A percentile compares a stretch with the other conserved stretches of the same genome.
Evolutionary conservation across 2,888 invertebrate genomes (phyloP).

Genomic region (Ormia ochracea): DNA sequence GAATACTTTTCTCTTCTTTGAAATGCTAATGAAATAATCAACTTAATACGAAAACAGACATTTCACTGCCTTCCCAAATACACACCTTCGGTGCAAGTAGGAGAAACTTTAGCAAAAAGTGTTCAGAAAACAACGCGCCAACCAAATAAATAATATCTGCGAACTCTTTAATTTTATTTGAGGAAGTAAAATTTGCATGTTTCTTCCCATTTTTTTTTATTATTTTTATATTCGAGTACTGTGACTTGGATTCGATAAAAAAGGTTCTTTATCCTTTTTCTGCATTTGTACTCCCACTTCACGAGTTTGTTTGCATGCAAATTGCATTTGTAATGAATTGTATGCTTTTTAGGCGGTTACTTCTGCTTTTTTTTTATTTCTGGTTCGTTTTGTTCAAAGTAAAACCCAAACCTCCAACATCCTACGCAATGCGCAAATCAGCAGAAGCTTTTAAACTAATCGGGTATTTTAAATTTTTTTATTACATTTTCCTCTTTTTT

Average conservation of each 20-base stretch:
- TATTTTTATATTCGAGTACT: not conserved
- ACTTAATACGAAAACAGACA: not conserved
- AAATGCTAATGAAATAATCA: slow-evolving; percentile 59
- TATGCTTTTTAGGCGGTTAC: slow-evolving; percentile 53
- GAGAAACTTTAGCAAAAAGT: slow-evolving; percentile 13
- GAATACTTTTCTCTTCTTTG: slow-evolving; percentile 10
- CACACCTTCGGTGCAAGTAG: slow-evolving; percentile 51
- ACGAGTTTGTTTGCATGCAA: slow-evolving; percentile 48
- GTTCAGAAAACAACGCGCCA: slow-evolving; percentile 1
- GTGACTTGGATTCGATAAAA: not conserved
- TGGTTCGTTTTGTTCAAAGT: slow-evolving; percentile 2
- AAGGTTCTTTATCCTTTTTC: slow-evolving; percentile 31
- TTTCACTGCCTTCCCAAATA: not conserved
- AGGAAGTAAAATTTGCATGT: slow-evolving; percentile 49
- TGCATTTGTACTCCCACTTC: slow-evolving; percentile 50
- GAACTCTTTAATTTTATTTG: slow-evolving; percentile 8
- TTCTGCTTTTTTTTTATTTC: slow-evolving; percentile 8
- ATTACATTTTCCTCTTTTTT: no score
- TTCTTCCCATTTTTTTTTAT: slow-evolving; percentile 45
- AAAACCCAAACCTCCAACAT: slow-evolving; percentile 32
- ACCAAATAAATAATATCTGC: not conserved
- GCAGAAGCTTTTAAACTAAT: slow-evolving; percentile 60
- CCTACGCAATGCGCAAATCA: slow-evolving; percentile 51
- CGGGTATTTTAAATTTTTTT: slow-evolving; percentile 44
- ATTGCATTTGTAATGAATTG: slow-evolving; percentile 59